Base-by-base conservation (phyloP, 2,888 invertebrate species). In the Gymnosoma rotundatum region DNA sequence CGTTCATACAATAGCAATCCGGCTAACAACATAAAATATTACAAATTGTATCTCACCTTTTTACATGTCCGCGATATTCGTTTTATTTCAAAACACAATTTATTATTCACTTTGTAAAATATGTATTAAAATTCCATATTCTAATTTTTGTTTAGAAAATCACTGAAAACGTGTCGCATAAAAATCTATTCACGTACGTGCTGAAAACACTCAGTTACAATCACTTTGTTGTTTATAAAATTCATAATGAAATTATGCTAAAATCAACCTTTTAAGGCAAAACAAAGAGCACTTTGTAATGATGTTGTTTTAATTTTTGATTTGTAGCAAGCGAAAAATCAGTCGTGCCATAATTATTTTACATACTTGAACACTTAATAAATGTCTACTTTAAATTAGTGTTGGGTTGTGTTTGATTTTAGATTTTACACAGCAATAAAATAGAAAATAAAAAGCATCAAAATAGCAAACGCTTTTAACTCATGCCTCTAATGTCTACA, bases 291-390 rank as follows among this genome's bases (percentile, higher is more conserved):
- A 52, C 18, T 42, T 54, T 54, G 20, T 38, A 14, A 38, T 60
- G 21, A 54, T 42, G n/a, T n/a, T 21, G 45, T 74, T 80, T 63
- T 69, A 63, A 80, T 69, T 75, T 75, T 81, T 81, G 81, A 81
- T 75, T 75, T 81, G 58, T 81, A 50, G 21, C 67, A 48, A 16
- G n/a, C 45, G 20, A 16, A 69, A 75, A 81, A 69, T 63, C 74
- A 81, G 16, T 70, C 74, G 63, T 80, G 80, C 74, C 25, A 48
- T 74, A 61, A 69, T 70, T 70, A 25, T 63, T 75, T 63, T 75
- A 67, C 52, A 56, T 63, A 70, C 63, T 63, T 48, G 38, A 70
- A 74, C 74, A 80, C 60, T 48, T 74, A 38, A 48, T 38, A 42
- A 64, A 78, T 36, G 21, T 64, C 66, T 50, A 67, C 20, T 18